These are phyloP conservation scores for Hirundo rustica DNA, from an alignment of 2,797 vertebrate species.

Conservation along the genomic window DNA sequence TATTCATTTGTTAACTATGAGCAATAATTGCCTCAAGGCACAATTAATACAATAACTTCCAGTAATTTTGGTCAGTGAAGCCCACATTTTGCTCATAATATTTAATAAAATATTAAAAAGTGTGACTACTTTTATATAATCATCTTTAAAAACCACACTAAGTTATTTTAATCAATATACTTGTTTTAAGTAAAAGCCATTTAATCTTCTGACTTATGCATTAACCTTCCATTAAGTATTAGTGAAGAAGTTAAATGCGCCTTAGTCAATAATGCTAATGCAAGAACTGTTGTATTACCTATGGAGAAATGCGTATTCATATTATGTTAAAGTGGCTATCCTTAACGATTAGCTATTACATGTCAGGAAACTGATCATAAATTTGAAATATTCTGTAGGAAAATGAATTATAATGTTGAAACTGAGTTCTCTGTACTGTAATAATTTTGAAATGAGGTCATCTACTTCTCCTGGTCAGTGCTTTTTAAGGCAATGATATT, in stretches of 20 bases:
- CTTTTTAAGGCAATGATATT: slow-evolving; percentile 92
- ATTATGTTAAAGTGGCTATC: slow-evolving; percentile 89
- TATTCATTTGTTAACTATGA: slow-evolving; percentile 71
- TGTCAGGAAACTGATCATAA: slow-evolving; percentile 84
- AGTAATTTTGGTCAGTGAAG: slow-evolving; percentile 70
- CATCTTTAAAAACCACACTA: slow-evolving; percentile 82
- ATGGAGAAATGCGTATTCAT: slow-evolving; percentile 90
- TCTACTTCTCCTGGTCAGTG: slow-evolving; percentile 84
- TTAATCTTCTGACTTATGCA: slow-evolving; percentile 91
- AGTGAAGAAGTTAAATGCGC: slow-evolving; percentile 90
- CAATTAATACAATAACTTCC: slow-evolving; percentile 78
- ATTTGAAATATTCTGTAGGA: slow-evolving; percentile 85
- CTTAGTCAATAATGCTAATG: slow-evolving; percentile 99
- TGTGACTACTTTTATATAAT: slow-evolving; percentile 85
- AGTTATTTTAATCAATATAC: slow-evolving; percentile 93
- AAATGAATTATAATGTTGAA: slow-evolving; percentile 90
- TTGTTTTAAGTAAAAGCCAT: slow-evolving; percentile 94
- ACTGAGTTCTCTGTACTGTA: slow-evolving; percentile 86
- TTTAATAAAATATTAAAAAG: slow-evolving; percentile 80
- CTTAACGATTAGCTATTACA: slow-evolving; percentile 85
- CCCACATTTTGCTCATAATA: slow-evolving; percentile 76
- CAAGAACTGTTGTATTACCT: slow-evolving; percentile 83
- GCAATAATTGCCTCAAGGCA: slow-evolving; percentile 66
- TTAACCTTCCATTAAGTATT: slow-evolving; percentile 99
- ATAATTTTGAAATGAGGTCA: slow-evolving; percentile 90